These are phyloP conservation scores for Lindbergichthys nudifrons DNA, from an alignment of 2,797 vertebrate species.

Conservation along the genomic window DNA sequence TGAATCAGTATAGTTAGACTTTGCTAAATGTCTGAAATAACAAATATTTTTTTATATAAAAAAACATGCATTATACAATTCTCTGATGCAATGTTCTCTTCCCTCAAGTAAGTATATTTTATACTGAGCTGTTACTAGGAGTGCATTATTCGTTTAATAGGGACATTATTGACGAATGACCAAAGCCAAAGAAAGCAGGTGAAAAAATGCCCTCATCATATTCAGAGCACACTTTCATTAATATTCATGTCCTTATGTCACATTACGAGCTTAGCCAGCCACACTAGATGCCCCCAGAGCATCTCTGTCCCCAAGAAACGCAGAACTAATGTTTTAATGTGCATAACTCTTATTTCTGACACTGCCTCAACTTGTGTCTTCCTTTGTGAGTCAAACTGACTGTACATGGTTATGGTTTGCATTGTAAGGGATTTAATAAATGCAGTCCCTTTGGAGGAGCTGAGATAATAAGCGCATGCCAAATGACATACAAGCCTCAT, in stretches of 20 bases:
- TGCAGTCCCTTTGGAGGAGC: not conserved
- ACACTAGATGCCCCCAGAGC: not conserved
- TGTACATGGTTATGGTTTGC: not conserved
- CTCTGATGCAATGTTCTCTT: not conserved
- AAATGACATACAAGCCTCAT: not conserved
- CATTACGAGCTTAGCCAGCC: not conserved
- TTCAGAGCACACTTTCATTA: constrained; percentile 24
- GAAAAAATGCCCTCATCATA: not conserved
- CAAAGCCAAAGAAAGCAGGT: not conserved
- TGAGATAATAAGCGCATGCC: not conserved
- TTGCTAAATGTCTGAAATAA: no score
- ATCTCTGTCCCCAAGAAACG: not conserved
- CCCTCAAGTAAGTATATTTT: not conserved
- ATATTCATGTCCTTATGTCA: constrained; percentile 30
- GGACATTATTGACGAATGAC: not conserved
- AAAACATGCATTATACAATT: not conserved
- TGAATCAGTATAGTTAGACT: no score
- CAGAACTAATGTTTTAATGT: not conserved
- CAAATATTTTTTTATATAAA: not conserved
- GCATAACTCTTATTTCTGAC: not conserved
- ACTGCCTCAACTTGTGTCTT: not conserved
- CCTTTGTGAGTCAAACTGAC: not conserved
- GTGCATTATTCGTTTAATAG: not conserved
- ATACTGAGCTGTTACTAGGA: not conserved
- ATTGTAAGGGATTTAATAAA: not conserved